Conservation (phyloP, 1,140 invertebrate genomes). For the Camponotus vicinus region DNA sequence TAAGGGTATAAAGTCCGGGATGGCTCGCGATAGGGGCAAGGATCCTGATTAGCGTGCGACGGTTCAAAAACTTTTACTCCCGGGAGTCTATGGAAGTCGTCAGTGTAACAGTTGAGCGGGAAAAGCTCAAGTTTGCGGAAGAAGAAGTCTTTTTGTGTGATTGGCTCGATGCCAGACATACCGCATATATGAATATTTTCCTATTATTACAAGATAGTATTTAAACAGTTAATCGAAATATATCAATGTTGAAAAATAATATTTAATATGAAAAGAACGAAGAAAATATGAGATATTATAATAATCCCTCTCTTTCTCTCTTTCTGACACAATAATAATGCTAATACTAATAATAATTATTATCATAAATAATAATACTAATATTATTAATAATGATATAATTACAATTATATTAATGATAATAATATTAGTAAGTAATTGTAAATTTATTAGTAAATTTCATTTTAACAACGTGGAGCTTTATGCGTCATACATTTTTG, state of each 20-base stretch:
- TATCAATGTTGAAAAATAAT: conserved; percentile 68
- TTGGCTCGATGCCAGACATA: conserved; percentile 78
- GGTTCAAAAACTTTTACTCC: conserved; percentile 72
- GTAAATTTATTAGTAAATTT: too few relatives aligned
- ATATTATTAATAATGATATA: too few relatives aligned
- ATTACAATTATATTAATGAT: too few relatives aligned
- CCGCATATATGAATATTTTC: conserved; percentile 66
- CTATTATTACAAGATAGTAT: conserved; percentile 71
- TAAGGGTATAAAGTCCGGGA: conserved; percentile 38
- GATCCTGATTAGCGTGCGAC: conserved; percentile 77
- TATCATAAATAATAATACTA: too few relatives aligned
- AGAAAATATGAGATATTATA: not conserved
- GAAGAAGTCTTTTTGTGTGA: conserved; percentile 61
- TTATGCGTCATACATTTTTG: too few relatives aligned
- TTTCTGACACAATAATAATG: too few relatives aligned
- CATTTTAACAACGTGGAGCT: not conserved
- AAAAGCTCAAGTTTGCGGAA: conserved; percentile 62
- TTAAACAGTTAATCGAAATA: conserved; percentile 74
- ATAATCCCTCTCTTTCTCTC: not conserved
- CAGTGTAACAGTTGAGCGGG: conserved; percentile 48
- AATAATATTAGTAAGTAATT: too few relatives aligned
- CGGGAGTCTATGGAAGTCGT: conserved; percentile 71
- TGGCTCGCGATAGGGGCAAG: conserved; percentile 1
- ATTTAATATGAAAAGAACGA: conserved; percentile 8
- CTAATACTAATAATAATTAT: too few relatives aligned